Evolutionary conservation across 1,140 invertebrate genomes (phyloP).

Genomic region (Ephestia elutella): DNA sequence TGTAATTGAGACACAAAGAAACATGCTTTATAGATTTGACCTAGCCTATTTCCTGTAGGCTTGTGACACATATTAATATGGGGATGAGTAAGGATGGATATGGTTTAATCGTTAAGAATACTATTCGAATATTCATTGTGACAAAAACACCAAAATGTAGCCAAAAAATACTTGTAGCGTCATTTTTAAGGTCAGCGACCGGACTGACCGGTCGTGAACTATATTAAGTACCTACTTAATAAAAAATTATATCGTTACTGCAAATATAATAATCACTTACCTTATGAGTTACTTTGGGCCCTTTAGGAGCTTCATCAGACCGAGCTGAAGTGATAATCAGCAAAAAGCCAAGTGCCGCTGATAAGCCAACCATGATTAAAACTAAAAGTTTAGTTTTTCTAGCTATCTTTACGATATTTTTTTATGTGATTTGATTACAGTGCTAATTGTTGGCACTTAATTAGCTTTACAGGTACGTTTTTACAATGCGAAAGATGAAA

Average conservation of each 20-base stretch:
- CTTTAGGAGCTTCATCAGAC: constrained; percentile 56
- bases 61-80: background rate
- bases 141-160: too few relatives aligned
- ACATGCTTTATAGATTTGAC: background rate
- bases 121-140: too few relatives aligned
- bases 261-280: constrained; percentile 21
- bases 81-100: too few relatives aligned
- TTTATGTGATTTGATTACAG: background rate
- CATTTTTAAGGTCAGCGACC: constrained; percentile 54
- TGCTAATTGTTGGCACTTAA: background rate
- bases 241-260: background rate
- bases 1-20: constrained; percentile 3
- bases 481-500: background rate
- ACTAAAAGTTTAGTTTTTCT: constrained; percentile 56
- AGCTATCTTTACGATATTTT: constrained; percentile 42
- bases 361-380: constrained; percentile 55
- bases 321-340: constrained; percentile 43
- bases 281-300: constrained; percentile 67
- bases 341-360: constrained; percentile 46
- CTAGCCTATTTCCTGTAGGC: background rate
- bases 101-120: too few relatives aligned
- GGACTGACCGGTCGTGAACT: constrained; percentile 11
- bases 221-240: background rate
- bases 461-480: background rate
- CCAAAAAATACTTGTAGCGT: constrained; percentile 41